A percentile compares a stretch with the other conserved stretches of the same genome.
Conservation (phyloP, 2,888 invertebrate genomes). For the Drosophila anomalata region DNA sequence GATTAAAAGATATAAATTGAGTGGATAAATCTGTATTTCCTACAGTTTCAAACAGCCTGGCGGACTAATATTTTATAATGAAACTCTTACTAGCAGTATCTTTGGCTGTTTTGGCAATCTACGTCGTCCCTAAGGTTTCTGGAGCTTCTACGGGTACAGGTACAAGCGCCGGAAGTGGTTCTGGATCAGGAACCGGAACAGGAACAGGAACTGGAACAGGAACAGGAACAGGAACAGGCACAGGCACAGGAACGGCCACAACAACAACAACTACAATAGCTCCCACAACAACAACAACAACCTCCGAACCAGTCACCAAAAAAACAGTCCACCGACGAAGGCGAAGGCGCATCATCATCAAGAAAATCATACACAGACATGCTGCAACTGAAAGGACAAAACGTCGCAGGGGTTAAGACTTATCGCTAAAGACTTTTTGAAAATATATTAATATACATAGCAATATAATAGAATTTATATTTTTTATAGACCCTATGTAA, state of each 20-base stretch:
- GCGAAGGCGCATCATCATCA: constrained; percentile 1
- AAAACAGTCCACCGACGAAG: not conserved
- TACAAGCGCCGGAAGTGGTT: not conserved
- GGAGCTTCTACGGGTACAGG: not conserved
- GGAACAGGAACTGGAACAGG: not conserved
- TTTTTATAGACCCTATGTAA: too few species aligned
- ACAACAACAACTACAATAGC: not conserved
- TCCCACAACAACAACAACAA: not conserved
- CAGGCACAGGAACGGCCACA: not conserved
- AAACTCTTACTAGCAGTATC: not conserved
- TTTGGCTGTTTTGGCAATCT: constrained; percentile 1
- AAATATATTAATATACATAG: not conserved
- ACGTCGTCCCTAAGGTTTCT: not conserved
- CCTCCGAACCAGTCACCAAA: not conserved
- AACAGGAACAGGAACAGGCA: not conserved
- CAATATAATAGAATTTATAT: not conserved
- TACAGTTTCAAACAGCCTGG: not conserved
- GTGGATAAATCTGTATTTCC: not conserved
- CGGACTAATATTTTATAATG: not conserved
- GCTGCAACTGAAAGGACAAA: not conserved
- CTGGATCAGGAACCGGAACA: not conserved
- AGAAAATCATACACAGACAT: not conserved
- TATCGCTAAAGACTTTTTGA: not conserved
- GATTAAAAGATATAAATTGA: not conserved
- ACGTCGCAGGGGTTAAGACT: not conserved